phyloP scores from a whole-genome alignment of 2,888 invertebrate species.

The Glaucopsyche alexis region DNA sequence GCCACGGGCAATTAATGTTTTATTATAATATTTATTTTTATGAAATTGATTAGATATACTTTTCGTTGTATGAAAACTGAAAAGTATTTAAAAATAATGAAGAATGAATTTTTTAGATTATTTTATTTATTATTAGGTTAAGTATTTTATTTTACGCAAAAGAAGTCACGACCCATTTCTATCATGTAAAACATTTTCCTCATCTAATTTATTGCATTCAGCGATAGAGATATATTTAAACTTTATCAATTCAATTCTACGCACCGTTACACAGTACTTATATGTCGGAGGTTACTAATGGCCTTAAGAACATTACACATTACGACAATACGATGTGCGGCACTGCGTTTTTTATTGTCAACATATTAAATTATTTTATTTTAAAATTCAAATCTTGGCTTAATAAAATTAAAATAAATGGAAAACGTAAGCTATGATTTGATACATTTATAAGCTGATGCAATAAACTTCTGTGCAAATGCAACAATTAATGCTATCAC shows the following conservation, averaged over 20 bases:
- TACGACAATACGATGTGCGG: not conserved
- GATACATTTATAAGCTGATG: too few relatives aligned
- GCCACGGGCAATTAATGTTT: too few relatives aligned
- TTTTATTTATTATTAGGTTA: too few relatives aligned
- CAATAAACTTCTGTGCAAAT: too few relatives aligned
- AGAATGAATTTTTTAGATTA: too few relatives aligned
- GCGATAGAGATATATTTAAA: conserved; percentile 3
- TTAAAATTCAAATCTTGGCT: not conserved
- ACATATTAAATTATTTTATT: not conserved
- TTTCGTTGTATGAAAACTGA: too few relatives aligned
- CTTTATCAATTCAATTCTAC: conserved; percentile 26
- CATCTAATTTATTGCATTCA: not conserved
- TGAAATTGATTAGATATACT: too few relatives aligned
- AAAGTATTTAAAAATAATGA: too few relatives aligned
- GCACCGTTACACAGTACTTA: conserved; percentile 15
- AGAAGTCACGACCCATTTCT: not conserved
- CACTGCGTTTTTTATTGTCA: not conserved
- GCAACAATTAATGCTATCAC: too few relatives aligned
- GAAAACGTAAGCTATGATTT: too few relatives aligned
- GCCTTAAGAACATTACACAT: not conserved
- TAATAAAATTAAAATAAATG: too few relatives aligned
- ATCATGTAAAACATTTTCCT: not conserved
- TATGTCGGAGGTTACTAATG: conserved; percentile 12
- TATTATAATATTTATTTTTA: too few relatives aligned
- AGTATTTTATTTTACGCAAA: not conserved